These are phyloP conservation scores for Scyliorhinus canicula DNA, from an alignment of 2,797 vertebrate species.

Conservation along the genomic window DNA sequence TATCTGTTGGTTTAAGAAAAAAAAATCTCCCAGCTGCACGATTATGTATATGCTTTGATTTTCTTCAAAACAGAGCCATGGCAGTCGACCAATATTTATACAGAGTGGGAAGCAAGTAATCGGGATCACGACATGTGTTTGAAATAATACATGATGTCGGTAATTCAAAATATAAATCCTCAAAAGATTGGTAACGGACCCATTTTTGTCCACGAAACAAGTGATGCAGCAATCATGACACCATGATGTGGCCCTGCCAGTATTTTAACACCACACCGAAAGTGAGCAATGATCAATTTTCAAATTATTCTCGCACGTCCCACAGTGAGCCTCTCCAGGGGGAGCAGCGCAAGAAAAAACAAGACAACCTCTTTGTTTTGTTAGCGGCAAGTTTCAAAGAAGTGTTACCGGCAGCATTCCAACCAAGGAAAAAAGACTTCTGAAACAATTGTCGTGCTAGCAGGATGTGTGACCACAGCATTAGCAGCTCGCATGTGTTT, in stretches of 20 bases:
- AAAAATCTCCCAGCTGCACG: not conserved
- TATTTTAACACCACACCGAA: not conserved
- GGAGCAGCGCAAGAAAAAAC: not conserved
- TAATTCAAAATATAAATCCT: not conserved
- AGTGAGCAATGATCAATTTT: not conserved
- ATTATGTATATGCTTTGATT: not conserved
- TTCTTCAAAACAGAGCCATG: not conserved
- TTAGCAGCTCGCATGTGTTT: not conserved
- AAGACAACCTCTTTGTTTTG: not conserved
- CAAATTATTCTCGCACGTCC: not conserved
- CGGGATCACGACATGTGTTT: not conserved
- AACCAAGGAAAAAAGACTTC: not conserved
- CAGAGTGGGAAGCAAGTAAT: not conserved
- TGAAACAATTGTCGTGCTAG: not conserved
- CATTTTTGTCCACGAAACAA: not conserved
- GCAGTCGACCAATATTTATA: slow-evolving; percentile 8
- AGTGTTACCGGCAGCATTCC: not conserved
- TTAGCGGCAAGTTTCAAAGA: not conserved
- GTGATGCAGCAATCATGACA: not conserved
- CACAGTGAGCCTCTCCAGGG: not conserved
- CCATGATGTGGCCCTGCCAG: not conserved
- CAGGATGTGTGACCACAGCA: not conserved
- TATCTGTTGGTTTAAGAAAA: not conserved
- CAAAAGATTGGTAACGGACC: not conserved
- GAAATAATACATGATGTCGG: slow-evolving; percentile 10